Evolutionary conservation across 1,140 invertebrate genomes (phyloP), one percentile per base, ranked within the genome.

Genomic region (Hermetia illucens): DNA sequence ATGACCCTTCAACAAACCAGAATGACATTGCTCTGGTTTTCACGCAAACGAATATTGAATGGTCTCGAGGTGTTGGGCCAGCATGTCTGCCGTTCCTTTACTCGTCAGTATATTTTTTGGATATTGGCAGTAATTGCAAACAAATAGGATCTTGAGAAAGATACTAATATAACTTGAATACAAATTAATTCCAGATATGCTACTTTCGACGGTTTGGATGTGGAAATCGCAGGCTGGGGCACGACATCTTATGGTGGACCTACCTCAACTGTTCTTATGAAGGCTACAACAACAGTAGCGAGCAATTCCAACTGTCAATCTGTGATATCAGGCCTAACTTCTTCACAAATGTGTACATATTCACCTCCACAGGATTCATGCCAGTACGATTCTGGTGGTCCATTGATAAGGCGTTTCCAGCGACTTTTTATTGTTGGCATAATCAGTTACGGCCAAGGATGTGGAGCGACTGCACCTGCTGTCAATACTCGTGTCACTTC

Each of bases 401-500:
- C 54, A 3, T 34, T 59, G 0, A 42, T 50, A 19, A 37, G 55
- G 5, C 50, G 42, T 21, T 27, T 43, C 3, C 50, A 47, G 12
- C 49, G 53, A 24, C 44, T 59, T 3, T 47, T 52, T 51, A 50
- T 77, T 1, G 51, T 73, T 31, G 77, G 76, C 0, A 62, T 81
- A 13, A 75, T 75, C 1, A 78, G 76, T 6, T 79, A 75, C 47
- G 76, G 75, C 1, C 65, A 64, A 35, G 55, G 55, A 5, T 79
- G 77, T 47, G 75, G 66, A 1, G 45, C 62, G 6, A 56, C 58
- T 1, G 51, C 57, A 18, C 72, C 78, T 0, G 75, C 74, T 0
- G 64, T 82, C 6, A 82, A 82, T 44, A 80, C 77, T 0, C 60
- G 77, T 21, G 69, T 82, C 0, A 70, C 73, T 1, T 63, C 69